A percentile compares a stretch with the other conserved stretches of the same genome.
Conservation (phyloP, 2,888 invertebrate species). For the Tetramorium bicarinatum region DNA sequence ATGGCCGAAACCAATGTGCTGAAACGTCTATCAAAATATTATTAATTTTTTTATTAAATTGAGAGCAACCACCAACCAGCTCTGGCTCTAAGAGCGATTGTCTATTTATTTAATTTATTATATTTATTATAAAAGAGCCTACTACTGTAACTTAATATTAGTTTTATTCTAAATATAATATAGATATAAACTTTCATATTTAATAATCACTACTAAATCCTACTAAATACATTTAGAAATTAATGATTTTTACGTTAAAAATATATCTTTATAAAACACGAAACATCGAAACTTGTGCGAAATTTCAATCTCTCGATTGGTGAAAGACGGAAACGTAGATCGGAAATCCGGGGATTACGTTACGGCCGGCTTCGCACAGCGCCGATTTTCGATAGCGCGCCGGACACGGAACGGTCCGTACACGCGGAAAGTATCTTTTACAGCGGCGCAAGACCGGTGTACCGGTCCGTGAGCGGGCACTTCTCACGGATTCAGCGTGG, state of each 20-base stretch:
- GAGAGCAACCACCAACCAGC: no score
- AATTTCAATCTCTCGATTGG: slow-evolving; percentile 2
- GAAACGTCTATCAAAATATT: no score
- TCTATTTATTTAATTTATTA: no score
- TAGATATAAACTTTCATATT: no score
- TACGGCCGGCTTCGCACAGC: neutral
- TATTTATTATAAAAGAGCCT: no score
- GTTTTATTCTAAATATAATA: no score
- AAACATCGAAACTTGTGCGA: neutral
- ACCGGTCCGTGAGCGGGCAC: slow-evolving; percentile 69
- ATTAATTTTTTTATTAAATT: no score
- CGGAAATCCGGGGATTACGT: slow-evolving; percentile 12
- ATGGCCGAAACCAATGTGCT: no score
- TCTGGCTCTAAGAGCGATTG: no score
- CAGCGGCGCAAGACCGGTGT: slow-evolving; percentile 68
- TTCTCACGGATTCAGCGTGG: slow-evolving; percentile 81
- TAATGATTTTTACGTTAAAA: neutral
- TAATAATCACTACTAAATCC: no score
- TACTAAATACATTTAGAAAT: neutral
- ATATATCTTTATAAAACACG: neutral
- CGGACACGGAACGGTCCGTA: slow-evolving; percentile 2
- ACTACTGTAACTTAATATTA: no score
- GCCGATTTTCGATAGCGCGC: slow-evolving; percentile 30
- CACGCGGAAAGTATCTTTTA: slow-evolving; percentile 62
- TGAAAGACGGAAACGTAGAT: neutral